Evolutionary conservation across 2,797 vertebrate genomes (phyloP).

Genomic region (Lacerta bilineata): DNA sequence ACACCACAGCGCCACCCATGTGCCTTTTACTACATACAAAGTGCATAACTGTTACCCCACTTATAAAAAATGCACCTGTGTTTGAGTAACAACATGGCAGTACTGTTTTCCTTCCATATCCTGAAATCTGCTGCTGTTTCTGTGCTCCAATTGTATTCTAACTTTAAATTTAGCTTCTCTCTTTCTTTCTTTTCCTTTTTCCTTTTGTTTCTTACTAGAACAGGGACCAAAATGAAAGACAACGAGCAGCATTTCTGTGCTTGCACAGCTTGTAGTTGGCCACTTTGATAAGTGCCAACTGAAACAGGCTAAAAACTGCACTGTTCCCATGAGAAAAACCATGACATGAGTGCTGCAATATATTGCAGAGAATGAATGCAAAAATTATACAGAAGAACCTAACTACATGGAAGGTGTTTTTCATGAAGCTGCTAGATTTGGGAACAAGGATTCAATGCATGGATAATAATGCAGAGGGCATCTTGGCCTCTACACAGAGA

Average conservation of each 20-base stretch:
- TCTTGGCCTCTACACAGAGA: neutral
- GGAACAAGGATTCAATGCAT: neutral
- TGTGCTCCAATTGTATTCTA: neutral
- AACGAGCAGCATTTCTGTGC: neutral
- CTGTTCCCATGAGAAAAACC: neutral
- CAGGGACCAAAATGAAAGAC: neutral
- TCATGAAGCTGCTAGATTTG: neutral
- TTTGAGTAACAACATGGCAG: neutral
- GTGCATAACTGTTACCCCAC: neutral
- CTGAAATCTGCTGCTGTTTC: neutral
- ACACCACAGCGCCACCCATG: too few species aligned
- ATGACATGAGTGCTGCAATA: neutral
- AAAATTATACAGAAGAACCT: conserved; percentile 18
- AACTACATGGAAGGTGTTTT: neutral
- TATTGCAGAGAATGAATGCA: neutral
- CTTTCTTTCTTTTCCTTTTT: too few species aligned
- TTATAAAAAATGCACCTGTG: neutral
- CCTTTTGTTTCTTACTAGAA: neutral
- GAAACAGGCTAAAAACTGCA: neutral
- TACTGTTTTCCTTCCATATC: neutral
- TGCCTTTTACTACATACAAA: neutral
- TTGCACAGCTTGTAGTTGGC: neutral
- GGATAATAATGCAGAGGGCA: neutral
- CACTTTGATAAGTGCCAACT: neutral
- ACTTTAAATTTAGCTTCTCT: neutral